A percentile compares a stretch with the other conserved stretches of the same genome.
These are phyloP conservation scores for Apis florea DNA, from an alignment of 1,140 invertebrate genomes.

Conservation along the genomic window DNA sequence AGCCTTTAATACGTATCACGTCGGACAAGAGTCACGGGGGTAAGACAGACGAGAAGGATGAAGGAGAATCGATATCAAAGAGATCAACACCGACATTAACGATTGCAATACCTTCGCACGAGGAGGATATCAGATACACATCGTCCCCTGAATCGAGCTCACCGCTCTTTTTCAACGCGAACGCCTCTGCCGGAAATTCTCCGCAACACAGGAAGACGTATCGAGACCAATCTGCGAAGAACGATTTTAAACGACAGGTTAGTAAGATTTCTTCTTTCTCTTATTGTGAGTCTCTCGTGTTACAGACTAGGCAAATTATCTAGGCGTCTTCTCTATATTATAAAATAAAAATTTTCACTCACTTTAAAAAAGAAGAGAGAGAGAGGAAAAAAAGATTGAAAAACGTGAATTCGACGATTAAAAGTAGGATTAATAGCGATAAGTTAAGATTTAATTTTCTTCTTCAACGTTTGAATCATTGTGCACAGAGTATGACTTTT, in stretches of 20 bases:
- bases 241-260: constrained; percentile 68
- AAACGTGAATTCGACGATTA: no score
- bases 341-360: no score
- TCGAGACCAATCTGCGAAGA: constrained; percentile 36
- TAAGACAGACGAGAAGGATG: background rate
- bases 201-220: constrained; percentile 51
- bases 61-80: constrained; percentile 48
- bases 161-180: constrained; percentile 55
- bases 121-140: constrained; percentile 76
- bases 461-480: no score
- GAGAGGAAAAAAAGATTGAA: no score
- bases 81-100: constrained; percentile 80
- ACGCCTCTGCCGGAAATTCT: constrained; percentile 50
- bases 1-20: constrained; percentile 57
- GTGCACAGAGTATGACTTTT: no score
- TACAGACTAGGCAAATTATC: no score
- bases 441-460: no score
- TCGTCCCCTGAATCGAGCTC: constrained; percentile 70
- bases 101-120: constrained; percentile 82
- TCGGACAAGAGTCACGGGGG: constrained; percentile 32
- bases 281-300: no score
- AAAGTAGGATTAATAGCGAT: no score
- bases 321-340: no score
- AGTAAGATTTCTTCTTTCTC: background rate
- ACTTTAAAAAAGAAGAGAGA: no score